Percentiles rank a stretch among this genome's conserved stretches.
These are phyloP conservation scores for Eilema griseolum DNA, from an alignment of 2,888 invertebrate species.

Conservation along the genomic window DNA sequence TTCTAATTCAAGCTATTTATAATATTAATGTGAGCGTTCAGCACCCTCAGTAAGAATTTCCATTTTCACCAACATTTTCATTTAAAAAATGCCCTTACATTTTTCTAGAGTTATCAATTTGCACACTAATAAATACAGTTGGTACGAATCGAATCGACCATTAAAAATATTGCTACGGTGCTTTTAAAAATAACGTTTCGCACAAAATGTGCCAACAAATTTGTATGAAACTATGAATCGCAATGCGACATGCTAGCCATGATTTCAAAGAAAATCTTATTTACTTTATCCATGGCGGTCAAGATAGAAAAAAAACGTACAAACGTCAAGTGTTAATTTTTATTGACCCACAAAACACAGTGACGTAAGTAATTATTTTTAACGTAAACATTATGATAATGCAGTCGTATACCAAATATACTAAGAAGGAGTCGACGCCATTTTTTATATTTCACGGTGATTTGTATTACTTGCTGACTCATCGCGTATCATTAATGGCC, in stretches of 20 bases:
- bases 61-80: too few species aligned
- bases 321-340: not conserved
- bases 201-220: too few species aligned
- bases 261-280: not conserved
- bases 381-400: slow-evolving; percentile 45
- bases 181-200: too few species aligned
- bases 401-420: slow-evolving; percentile 20
- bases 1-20: not conserved
- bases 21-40: not conserved
- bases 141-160: too few species aligned
- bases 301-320: not conserved
- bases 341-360: slow-evolving; percentile 4
- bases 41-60: not conserved
- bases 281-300: not conserved
- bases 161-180: too few species aligned
- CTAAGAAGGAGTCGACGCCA: slow-evolving; percentile 23
- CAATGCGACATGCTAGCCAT: not conserved
- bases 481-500: slow-evolving; percentile 43
- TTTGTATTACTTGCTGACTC: slow-evolving; percentile 37
- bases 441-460: slow-evolving; percentile 35
- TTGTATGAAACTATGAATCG: not conserved
- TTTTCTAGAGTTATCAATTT: too few species aligned
- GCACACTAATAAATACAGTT: too few species aligned
- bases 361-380: slow-evolving; percentile 28
- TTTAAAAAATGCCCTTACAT: too few species aligned